phyloP scores from a whole-genome alignment of 92 coral and sea anemone species.

The Porites evermanni region DNA sequence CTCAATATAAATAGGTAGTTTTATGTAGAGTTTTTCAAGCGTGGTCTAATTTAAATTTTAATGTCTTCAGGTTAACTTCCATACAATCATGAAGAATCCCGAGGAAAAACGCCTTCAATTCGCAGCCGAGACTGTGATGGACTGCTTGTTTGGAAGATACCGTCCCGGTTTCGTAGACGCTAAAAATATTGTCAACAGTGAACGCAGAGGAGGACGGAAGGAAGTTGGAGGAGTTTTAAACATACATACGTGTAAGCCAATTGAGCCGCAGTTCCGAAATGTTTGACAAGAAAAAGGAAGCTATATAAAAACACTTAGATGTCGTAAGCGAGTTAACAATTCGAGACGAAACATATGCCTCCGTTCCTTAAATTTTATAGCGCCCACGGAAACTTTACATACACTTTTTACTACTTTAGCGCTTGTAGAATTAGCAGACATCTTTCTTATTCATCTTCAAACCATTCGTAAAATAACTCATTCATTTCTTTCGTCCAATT shows the following conservation, averaged over 20 bases:
- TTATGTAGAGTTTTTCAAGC: background rate
- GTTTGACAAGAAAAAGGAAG: background rate
- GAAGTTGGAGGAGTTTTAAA: background rate
- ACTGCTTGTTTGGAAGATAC: slow-evolving; percentile 17
- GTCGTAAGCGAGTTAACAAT: background rate
- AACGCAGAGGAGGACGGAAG: background rate
- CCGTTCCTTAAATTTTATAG: background rate
- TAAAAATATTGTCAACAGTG: background rate
- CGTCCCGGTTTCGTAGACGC: background rate
- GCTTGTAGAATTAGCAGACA: background rate
- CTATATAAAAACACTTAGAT: too few species aligned
- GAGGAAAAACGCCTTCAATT: background rate
- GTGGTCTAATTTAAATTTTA: slow-evolving; percentile 2
- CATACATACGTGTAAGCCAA: background rate
- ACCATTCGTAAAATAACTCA: background rate
- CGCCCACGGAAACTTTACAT: slow-evolving; percentile 22
- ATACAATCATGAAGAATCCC: background rate
- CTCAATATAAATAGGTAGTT: background rate
- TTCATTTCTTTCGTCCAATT: background rate
- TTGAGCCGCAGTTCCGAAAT: slow-evolving; percentile 7
- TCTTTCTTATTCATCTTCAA: background rate
- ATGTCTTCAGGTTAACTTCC: slow-evolving; percentile 12
- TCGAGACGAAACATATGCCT: too few species aligned
- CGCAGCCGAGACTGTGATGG: background rate
- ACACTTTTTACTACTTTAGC: background rate